These are phyloP conservation scores for Drosophila anceps DNA, from an alignment of 2,888 invertebrate genomes.

Conservation along the genomic window DNA sequence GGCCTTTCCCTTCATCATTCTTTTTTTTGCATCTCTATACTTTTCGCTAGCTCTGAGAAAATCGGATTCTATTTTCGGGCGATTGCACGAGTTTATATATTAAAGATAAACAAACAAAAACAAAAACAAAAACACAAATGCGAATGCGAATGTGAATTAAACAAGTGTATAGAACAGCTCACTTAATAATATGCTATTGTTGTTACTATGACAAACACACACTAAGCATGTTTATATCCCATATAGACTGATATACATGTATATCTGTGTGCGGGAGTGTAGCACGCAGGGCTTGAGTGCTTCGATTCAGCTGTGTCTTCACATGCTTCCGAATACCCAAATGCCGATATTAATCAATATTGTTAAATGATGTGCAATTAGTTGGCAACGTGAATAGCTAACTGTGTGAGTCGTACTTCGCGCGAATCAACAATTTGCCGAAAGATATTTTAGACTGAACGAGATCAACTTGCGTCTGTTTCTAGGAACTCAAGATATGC, in stretches of 20 bases:
- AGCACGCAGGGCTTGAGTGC: conserved; percentile 3
- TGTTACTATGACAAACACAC: conserved; percentile 61
- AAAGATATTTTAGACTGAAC: conserved; percentile 9
- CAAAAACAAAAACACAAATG: conserved; percentile 36
- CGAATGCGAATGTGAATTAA: conserved; percentile 19
- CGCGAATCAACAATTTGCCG: conserved; percentile 26
- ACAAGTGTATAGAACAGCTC: conserved; percentile 34
- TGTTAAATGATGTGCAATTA: conserved; percentile 59
- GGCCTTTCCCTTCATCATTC: neutral
- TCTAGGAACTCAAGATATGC: conserved; percentile 23
- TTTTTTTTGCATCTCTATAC: conserved; percentile 29
- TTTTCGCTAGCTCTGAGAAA: conserved; percentile 35
- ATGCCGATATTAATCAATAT: conserved; percentile 36
- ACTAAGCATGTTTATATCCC: neutral
- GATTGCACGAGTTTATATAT: conserved; percentile 67
- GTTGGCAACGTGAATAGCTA: conserved; percentile 29
- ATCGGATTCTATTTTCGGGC: conserved; percentile 59
- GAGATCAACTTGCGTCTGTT: conserved; percentile 1
- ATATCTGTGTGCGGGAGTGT: neutral
- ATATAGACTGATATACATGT: neutral
- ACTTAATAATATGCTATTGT: conserved; percentile 73
- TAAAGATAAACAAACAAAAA: conserved; percentile 44
- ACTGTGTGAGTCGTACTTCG: conserved; percentile 16
- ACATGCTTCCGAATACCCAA: conserved; percentile 7
- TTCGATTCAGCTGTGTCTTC: conserved; percentile 23